Conservation (phyloP, 2,113 vertebrate genomes). For the Platysternon megacephalum region DNA sequence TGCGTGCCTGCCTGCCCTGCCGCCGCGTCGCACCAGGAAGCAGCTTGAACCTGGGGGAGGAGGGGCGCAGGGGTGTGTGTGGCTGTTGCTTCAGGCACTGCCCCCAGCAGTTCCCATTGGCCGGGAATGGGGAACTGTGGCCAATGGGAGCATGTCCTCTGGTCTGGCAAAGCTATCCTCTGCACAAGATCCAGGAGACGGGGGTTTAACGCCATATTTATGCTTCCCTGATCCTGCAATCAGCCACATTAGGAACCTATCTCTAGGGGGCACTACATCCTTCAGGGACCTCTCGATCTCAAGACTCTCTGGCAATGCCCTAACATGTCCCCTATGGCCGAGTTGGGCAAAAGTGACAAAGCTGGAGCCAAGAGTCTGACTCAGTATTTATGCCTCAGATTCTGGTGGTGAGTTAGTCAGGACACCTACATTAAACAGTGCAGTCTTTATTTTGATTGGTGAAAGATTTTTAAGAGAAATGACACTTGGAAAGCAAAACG, state of each 20-base stretch:
- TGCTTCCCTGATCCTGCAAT: background rate
- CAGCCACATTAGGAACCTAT: background rate
- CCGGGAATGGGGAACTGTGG: too few relatives aligned
- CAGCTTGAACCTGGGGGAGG: too few relatives aligned
- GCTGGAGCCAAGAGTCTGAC: background rate
- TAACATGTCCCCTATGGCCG: background rate
- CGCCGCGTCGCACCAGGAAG: too few relatives aligned
- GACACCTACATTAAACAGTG: background rate
- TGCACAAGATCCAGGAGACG: background rate
- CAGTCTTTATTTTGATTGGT: background rate
- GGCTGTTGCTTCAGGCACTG: too few relatives aligned
- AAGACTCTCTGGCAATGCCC: background rate
- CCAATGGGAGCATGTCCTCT: too few relatives aligned
- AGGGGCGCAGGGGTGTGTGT: too few relatives aligned
- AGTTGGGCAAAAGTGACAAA: background rate
- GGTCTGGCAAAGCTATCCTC: background rate
- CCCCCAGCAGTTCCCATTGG: too few relatives aligned
- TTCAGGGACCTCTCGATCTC: background rate
- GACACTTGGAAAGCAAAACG: conserved; percentile 6
- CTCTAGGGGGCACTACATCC: background rate
- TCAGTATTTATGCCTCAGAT: background rate
- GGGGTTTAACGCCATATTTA: background rate
- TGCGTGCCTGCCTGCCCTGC: too few relatives aligned
- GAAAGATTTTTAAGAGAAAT: background rate
- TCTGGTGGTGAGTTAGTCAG: background rate